Conservation (phyloP, 2,113 vertebrate species). For the Mohoua ochrocephala region DNA sequence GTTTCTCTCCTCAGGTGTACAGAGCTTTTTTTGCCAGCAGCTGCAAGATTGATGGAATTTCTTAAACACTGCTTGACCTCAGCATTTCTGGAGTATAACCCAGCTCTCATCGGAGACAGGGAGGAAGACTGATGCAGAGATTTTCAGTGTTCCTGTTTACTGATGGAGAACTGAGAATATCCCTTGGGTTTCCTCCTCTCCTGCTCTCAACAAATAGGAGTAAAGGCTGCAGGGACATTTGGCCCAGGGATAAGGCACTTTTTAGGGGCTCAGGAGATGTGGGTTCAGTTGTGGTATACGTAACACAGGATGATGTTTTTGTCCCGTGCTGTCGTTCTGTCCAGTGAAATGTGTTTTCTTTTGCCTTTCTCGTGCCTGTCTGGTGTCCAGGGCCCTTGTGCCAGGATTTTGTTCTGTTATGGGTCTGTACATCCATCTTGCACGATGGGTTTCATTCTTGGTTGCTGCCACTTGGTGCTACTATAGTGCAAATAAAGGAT, state of each 20-base stretch:
- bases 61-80: not conserved
- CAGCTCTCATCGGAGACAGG: not conserved
- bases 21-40: constrained; percentile 14
- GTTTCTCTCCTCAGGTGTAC: not conserved
- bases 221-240: not conserved
- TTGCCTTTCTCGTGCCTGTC: not conserved
- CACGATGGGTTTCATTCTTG: not conserved
- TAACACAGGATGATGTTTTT: not conserved
- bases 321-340: accelerated
- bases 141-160: not conserved
- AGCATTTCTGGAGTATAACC: not conserved
- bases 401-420: not conserved
- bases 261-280: not conserved
- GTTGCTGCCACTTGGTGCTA: not conserved
- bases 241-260: not conserved
- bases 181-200: not conserved
- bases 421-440: not conserved
- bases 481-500: not conserved
- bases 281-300: not conserved
- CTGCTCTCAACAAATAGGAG: not conserved
- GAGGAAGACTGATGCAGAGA: not conserved
- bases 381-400: not conserved
- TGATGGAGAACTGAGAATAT: not conserved
- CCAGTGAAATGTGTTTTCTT: not conserved
- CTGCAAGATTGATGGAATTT: constrained; percentile 30